Evolutionary conservation across 2,888 invertebrate genomes (phyloP), one percentile per base, ranked within the genome.

Genomic region (Heliconius erato): DNA sequence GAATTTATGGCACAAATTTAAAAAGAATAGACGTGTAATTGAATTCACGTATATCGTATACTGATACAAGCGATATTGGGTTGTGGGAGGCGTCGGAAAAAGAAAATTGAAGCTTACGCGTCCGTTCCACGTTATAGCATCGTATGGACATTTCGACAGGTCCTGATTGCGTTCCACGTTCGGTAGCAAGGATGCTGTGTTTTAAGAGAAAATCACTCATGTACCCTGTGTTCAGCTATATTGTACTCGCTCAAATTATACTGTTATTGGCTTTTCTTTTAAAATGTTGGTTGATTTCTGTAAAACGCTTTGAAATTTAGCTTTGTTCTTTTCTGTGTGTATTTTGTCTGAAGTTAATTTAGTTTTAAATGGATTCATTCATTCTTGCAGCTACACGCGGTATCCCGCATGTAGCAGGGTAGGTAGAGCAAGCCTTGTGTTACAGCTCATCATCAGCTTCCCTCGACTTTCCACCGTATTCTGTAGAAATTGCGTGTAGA

Each of bases 131-230:
- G 83, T 76, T 63, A 40, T 63, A 63, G 35, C 76, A 40, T 35
- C 59, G 74, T 19, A 63, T 40, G 63, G 87, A 86, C 86, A 83
- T 86, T 85, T 86, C 86, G 87, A 87, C 87, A 86, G 86, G 84
- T 85, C 85, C 85, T 87, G 86, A 87, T 87, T 87, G 86, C 86
- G 86, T 87, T 85, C 79, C 85, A n/a, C 9, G 72, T 16, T 16
- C 26, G 35, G 35, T 19, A 54, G 16, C 79, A 35, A 68, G 54
- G 71, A 79, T 44, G 32, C 32, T 79, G 69, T 69, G 69, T 71
- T 59, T 69, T 32, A 59, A 71, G 69, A 71, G 65, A 79, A 63
- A 79, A 79, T 54, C 49, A 65, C 35, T 68, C 44, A 28, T 49
- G 72, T 49, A 26, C 40, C 65, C n/a, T 4, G 2, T 49, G 26